Percentiles rank a stretch among this genome's conserved stretches.
Conservation (phyloP, 1,140 invertebrate species). For the Cardiocondyla obscurior region DNA sequence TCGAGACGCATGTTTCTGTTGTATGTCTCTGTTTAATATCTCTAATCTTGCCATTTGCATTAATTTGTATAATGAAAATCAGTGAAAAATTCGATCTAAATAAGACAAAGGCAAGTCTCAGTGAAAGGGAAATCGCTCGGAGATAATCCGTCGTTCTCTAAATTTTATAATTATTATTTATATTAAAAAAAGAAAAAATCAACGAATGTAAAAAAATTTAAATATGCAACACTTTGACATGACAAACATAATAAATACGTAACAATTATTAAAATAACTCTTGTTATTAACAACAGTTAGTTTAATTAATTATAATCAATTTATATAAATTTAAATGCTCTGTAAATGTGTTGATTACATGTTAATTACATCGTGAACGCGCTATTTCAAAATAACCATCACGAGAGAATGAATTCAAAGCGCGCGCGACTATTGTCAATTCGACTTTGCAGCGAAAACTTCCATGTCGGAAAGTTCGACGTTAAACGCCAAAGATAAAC, state of each 20-base stretch:
- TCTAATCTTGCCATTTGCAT: not conserved
- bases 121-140: no score
- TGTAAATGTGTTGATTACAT: not conserved
- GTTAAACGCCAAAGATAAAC: conserved; percentile 43
- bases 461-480: conserved; percentile 11
- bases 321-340: not conserved
- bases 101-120: not conserved
- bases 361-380: not conserved
- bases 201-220: no score
- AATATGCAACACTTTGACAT: not conserved
- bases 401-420: not conserved
- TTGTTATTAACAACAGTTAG: not conserved
- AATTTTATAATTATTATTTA: no score
- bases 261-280: not conserved
- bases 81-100: not conserved
- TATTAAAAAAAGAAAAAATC: not conserved
- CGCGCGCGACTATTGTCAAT: conserved; percentile 3
- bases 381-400: not conserved
- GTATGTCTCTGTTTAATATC: not conserved
- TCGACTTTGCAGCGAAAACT: conserved; percentile 6
- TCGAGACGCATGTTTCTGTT: conserved; percentile 3
- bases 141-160: no score
- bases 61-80: conserved; percentile 8
- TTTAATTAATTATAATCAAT: not conserved
- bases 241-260: not conserved